Evolutionary conservation across 1,140 invertebrate genomes (phyloP).

Genomic region (Chymomyza costata): DNA sequence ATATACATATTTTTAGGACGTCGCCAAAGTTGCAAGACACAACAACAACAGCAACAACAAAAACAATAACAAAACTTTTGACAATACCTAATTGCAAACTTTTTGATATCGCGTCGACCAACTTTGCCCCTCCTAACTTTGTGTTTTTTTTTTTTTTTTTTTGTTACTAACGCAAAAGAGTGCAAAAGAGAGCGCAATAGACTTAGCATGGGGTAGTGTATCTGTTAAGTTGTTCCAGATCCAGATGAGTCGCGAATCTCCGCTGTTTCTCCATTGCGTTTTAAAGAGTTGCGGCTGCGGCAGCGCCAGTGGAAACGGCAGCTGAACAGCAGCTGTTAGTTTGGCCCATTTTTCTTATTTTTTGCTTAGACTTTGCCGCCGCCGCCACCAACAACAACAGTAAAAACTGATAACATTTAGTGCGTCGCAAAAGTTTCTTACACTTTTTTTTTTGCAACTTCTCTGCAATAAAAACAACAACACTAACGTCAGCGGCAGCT

Average conservation of each 20-base stretch:
- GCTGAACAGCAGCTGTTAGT: slow-evolving; percentile 7
- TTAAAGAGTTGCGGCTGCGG: slow-evolving; percentile 52
- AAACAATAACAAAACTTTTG: slow-evolving; percentile 54
- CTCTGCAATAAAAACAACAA: too few species aligned
- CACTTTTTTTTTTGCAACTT: slow-evolving; percentile 53
- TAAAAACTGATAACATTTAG: slow-evolving; percentile 63
- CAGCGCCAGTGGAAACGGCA: background rate
- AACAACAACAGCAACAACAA: slow-evolving; percentile 43
- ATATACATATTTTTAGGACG: slow-evolving; percentile 61
- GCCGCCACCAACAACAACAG: slow-evolving; percentile 36
- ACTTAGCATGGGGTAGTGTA: too few species aligned
- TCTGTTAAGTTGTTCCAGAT: too few species aligned
- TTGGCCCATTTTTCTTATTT: slow-evolving; percentile 48
- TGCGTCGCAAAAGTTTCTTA: slow-evolving; percentile 69
- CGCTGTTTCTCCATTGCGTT: too few species aligned
- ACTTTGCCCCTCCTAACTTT: too few species aligned
- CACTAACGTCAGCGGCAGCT: slow-evolving; percentile 34
- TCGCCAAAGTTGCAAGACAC: slow-evolving; percentile 57
- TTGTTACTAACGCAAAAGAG: too few species aligned
- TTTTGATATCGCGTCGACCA: slow-evolving; percentile 42
- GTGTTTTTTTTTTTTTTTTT: too few species aligned
- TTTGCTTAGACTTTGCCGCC: slow-evolving; percentile 45
- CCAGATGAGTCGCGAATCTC: too few species aligned
- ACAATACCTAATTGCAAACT: slow-evolving; percentile 72
- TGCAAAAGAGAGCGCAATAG: too few species aligned